A percentile compares a stretch with the other conserved stretches of the same genome.
Conservation (phyloP, 2,113 vertebrate species). For the Anarrhichthys ocellatus region DNA sequence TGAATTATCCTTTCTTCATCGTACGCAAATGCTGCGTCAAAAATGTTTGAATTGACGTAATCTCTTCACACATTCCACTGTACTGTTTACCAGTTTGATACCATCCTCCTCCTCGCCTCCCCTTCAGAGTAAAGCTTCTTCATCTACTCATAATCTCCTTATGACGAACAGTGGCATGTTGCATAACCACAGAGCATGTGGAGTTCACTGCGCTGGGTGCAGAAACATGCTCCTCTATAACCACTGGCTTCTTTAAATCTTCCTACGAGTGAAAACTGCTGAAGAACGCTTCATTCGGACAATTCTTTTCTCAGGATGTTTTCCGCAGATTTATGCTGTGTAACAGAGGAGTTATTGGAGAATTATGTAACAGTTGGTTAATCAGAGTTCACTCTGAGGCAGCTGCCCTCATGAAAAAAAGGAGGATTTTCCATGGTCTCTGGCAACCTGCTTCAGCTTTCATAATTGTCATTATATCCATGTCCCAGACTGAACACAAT, state of each 20-base stretch:
- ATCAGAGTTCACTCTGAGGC: conserved; percentile 27
- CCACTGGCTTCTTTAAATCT: conserved; percentile 1
- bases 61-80: not conserved
- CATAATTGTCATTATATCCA: not conserved
- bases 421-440: not conserved
- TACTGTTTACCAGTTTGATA: conserved; percentile 17
- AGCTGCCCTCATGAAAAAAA: conserved; percentile 3
- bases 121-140: conserved; percentile 45
- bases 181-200: conserved; percentile 43
- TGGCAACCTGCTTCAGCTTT: not conserved
- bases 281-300: not conserved
- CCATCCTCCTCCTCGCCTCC: conserved; percentile 5
- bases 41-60: conserved; percentile 6
- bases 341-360: not conserved
- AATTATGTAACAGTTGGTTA: conserved; percentile 34
- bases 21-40: not conserved
- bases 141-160: conserved; percentile 62
- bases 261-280: not conserved
- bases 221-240: conserved; percentile 19
- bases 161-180: conserved; percentile 57
- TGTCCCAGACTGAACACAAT: not conserved
- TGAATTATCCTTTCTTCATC: not conserved
- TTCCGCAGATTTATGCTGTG: conserved; percentile 8
- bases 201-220: conserved; percentile 25
- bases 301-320: conserved; percentile 1